Evolutionary conservation across 2,888 invertebrate species (phyloP).

Genomic region (Oegoconia quadripuncta): DNA sequence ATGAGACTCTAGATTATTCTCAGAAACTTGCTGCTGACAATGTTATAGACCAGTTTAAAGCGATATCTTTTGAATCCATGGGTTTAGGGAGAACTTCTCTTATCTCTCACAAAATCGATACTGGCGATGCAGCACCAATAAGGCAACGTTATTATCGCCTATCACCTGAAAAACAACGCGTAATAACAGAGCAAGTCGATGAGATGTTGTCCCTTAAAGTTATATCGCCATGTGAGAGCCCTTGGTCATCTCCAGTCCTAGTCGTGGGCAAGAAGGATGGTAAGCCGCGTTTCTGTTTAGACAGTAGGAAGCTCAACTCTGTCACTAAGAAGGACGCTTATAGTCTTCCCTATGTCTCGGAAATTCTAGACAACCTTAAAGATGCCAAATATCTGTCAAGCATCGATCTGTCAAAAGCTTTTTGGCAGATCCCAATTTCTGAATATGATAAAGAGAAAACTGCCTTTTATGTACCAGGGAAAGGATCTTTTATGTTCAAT

Average conservation of each 20-base stretch:
- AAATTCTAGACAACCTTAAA: constrained; percentile 13
- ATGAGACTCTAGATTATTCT: constrained; percentile 2
- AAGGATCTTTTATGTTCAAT: constrained; percentile 9
- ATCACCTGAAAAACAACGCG: constrained; percentile 22
- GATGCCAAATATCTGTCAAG: constrained; percentile 10
- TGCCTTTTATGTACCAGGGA: constrained; percentile 1
- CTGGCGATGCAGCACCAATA: constrained; percentile 23
- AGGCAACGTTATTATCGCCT: constrained; percentile 23
- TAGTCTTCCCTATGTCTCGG: constrained; percentile 19
- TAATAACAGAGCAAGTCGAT: constrained; percentile 16
- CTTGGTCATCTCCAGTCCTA: constrained; percentile 3
- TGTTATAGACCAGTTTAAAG: constrained; percentile 15
- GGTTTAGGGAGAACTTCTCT: constrained; percentile 21
- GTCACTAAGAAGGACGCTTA: background rate
- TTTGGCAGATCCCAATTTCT: constrained; percentile 12
- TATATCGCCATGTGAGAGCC: constrained; percentile 2
- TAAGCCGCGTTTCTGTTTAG: constrained; percentile 1
- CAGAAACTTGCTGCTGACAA: constrained; percentile 10
- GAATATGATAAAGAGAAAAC: constrained; percentile 3
- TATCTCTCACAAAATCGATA: constrained; percentile 22
- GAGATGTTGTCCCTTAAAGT: constrained; percentile 1
- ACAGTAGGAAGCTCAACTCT: constrained; percentile 6
- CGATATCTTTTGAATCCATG: constrained; percentile 21
- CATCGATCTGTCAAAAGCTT: constrained; percentile 12
- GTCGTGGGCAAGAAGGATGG: constrained; percentile 1